A percentile compares a stretch with the other conserved stretches of the same genome.
Evolutionary conservation across 2,797 vertebrate genomes (phyloP).

Genomic region (Geotria australis): DNA sequence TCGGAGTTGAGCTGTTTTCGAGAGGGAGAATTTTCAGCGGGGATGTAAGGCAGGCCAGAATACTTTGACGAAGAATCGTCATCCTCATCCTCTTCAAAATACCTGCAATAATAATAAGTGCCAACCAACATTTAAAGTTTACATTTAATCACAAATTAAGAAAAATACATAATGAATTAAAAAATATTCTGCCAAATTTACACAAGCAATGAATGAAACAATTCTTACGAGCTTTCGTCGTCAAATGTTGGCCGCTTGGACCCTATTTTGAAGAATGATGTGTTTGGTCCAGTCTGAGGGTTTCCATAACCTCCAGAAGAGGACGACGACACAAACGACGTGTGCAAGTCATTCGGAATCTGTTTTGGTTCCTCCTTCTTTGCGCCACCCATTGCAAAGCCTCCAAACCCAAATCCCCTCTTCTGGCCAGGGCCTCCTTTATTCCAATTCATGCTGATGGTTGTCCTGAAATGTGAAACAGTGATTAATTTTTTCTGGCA

Average conservation of each 20-base stretch:
- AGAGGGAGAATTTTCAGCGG: slow-evolving; percentile 88
- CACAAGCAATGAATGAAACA: not conserved
- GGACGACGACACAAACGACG: slow-evolving; percentile 30
- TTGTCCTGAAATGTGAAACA: not conserved
- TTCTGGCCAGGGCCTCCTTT: slow-evolving; percentile 75
- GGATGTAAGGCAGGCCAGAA: slow-evolving; percentile 74
- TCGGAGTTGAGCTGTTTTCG: slow-evolving; percentile 57
- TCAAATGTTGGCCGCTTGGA: slow-evolving; percentile 86
- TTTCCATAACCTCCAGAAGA: slow-evolving; percentile 35
- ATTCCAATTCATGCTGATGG: slow-evolving; percentile 68
- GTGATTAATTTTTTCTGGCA: not conserved
- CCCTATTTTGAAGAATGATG: slow-evolving; percentile 94
- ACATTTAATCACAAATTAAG: not conserved
- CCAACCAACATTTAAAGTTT: not conserved
- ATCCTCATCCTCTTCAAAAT: slow-evolving; percentile 84
- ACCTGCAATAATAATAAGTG: slow-evolving; percentile 14
- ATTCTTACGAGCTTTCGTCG: slow-evolving; percentile 86
- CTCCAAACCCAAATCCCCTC: slow-evolving; percentile 87
- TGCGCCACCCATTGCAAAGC: slow-evolving; percentile 43
- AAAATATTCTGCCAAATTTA: not conserved
- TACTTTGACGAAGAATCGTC: slow-evolving; percentile 41
- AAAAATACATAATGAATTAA: not conserved
- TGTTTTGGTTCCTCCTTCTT: slow-evolving; percentile 67
- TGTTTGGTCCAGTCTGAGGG: slow-evolving; percentile 36
- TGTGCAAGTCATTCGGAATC: slow-evolving; percentile 30